phyloP scores from a whole-genome alignment of 2,888 invertebrate species.

The Nomada hirtipes region DNA sequence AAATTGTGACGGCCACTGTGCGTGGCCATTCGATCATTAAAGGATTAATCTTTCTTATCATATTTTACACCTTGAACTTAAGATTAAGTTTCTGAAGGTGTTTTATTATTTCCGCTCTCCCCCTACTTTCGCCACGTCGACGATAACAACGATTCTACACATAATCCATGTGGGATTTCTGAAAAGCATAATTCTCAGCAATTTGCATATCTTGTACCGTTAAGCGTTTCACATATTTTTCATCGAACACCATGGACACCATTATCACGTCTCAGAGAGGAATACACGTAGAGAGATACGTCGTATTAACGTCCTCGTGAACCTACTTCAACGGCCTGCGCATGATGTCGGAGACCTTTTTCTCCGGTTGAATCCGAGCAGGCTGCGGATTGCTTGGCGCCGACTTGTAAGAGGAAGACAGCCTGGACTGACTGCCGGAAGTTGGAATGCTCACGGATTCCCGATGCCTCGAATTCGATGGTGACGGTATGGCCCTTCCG shows the following conservation, averaged over 20 bases:
- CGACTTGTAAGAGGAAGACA: slow-evolving; percentile 85
- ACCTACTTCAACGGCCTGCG: slow-evolving; percentile 90
- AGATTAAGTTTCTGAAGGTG: too few relatives aligned
- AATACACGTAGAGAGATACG: too few relatives aligned
- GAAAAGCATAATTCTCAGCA: slow-evolving; percentile 12
- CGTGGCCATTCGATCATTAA: too few relatives aligned
- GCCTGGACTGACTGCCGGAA: slow-evolving; percentile 75
- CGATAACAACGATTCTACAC: neutral
- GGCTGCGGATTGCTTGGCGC: slow-evolving; percentile 75
- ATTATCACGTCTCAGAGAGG: neutral
- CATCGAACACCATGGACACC: neutral
- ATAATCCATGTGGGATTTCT: neutral
- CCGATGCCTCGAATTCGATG: slow-evolving; percentile 79
- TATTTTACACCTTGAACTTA: too few relatives aligned
- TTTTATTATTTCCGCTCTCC: too few relatives aligned
- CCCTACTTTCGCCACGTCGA: neutral
- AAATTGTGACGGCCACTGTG: too few relatives aligned
- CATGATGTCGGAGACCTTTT: slow-evolving; percentile 87
- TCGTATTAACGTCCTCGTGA: neutral
- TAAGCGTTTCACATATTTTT: slow-evolving; percentile 17
- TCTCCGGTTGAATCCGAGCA: slow-evolving; percentile 75
- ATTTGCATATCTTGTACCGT: neutral
- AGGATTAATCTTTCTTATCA: too few relatives aligned
- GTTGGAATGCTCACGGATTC: slow-evolving; percentile 80
- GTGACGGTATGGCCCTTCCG: slow-evolving; percentile 76